phyloP scores from a whole-genome alignment of 2,113 vertebrate genomes.

The Eurypyga helias region DNA sequence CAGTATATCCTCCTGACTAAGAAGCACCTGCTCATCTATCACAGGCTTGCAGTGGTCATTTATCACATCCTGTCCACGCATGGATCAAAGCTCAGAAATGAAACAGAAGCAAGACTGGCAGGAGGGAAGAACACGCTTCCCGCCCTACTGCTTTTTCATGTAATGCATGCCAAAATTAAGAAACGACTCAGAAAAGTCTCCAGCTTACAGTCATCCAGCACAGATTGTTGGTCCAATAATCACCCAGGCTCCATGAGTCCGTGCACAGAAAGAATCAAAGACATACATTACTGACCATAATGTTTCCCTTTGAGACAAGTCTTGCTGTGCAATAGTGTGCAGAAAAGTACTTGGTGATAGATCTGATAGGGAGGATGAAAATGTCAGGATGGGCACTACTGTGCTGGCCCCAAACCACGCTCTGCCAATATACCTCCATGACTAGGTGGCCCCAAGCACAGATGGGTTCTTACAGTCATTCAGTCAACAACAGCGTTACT shows the following conservation, averaged over 20 bases:
- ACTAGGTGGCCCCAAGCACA: not conserved
- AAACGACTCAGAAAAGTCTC: not conserved
- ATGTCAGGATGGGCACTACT: not conserved
- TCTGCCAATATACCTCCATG: not conserved
- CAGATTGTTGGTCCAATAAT: not conserved
- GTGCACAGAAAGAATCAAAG: not conserved
- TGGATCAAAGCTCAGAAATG: not conserved
- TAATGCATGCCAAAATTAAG: not conserved
- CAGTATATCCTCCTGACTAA: not conserved
- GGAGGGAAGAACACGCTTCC: not conserved
- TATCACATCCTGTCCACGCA: not conserved
- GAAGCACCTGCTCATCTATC: not conserved
- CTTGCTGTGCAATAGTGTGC: not conserved
- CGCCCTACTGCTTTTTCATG: not conserved
- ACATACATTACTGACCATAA: not conserved
- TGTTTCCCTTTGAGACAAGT: not conserved
- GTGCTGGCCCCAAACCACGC: not conserved
- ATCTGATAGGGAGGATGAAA: not conserved
- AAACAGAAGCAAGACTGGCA: not conserved
- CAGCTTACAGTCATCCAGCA: not conserved
- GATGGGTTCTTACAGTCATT: not conserved
- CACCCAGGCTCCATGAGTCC: not conserved
- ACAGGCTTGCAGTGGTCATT: not conserved
- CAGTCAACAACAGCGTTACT: not conserved
- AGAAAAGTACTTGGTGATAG: not conserved